phyloP scores from a whole-genome alignment of 2,797 vertebrate species.

The Odontamblyopus lacepedii region DNA sequence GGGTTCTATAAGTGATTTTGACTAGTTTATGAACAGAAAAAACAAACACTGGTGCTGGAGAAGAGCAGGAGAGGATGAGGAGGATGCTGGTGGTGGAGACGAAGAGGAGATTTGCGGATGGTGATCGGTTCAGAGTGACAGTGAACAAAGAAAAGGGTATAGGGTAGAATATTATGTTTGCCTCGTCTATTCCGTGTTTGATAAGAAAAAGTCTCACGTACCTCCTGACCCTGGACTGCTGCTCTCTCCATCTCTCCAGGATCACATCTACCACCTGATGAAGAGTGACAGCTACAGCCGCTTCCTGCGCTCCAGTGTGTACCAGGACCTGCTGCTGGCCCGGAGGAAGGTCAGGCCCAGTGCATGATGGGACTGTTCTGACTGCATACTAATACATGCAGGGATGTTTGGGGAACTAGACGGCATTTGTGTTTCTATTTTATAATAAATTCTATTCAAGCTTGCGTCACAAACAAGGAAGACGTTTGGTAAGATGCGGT shows the following conservation, averaged over 20 bases:
- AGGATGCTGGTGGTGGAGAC: background rate
- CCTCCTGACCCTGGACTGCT: background rate
- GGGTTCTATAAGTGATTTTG: too few relatives aligned
- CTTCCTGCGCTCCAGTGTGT: constrained; percentile 93
- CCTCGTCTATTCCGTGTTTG: background rate
- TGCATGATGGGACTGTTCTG: background rate
- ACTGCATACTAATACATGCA: background rate
- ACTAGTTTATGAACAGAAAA: too few relatives aligned
- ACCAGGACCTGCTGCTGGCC: constrained; percentile 93
- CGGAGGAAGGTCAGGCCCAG: constrained; percentile 89
- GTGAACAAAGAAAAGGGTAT: too few relatives aligned
- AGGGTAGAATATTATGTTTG: too few relatives aligned
- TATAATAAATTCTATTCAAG: too few relatives aligned
- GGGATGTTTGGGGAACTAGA: background rate
- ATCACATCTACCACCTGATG: constrained; percentile 99
- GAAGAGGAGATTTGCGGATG: background rate
- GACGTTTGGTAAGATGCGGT: too few relatives aligned
- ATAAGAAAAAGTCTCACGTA: background rate
- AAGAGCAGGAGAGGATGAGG: too few relatives aligned
- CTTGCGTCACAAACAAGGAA: too few relatives aligned
- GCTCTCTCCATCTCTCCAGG: constrained; percentile 77
- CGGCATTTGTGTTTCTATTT: background rate
- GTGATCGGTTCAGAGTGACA: background rate
- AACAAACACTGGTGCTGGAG: too few relatives aligned
- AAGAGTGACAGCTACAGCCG: constrained; percentile 98